A percentile compares a stretch with the other conserved stretches of the same genome.
These are phyloP conservation scores for Argya squamiceps DNA, from an alignment of 2,797 vertebrate species.

Conservation along the genomic window DNA sequence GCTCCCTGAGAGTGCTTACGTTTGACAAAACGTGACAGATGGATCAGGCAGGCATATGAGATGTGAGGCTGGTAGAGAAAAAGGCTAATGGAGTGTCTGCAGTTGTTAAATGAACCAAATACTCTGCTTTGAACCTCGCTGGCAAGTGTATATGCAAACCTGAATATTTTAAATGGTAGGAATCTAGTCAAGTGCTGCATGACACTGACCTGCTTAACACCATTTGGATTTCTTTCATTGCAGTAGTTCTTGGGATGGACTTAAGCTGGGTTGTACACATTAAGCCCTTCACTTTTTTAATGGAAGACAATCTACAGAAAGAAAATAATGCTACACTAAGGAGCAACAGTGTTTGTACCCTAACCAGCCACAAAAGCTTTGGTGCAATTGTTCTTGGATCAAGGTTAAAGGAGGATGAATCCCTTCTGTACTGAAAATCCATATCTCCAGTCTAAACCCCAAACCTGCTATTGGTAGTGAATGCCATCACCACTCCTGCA, in stretches of 20 bases:
- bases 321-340: not conserved
- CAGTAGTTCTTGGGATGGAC: not conserved
- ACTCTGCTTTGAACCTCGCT: constrained; percentile 27
- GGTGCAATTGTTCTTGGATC: not conserved
- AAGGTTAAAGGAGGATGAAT: not conserved
- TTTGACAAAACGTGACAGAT: constrained; percentile 48
- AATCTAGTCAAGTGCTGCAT: not conserved
- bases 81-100: constrained; percentile 57
- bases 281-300: not conserved
- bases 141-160: not conserved
- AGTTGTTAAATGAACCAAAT: constrained; percentile 61
- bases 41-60: constrained; percentile 54
- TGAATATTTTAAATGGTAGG: constrained; percentile 5
- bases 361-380: not conserved
- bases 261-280: not conserved
- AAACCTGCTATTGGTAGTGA: not conserved
- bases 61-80: not conserved
- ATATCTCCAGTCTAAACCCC: not conserved
- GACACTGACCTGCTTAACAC: not conserved
- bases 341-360: not conserved
- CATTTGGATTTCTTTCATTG: not conserved
- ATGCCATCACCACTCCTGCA: not conserved
- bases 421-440: not conserved
- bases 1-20: not conserved
- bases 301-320: not conserved